Evolutionary conservation across 2,888 invertebrate species (phyloP).

Genomic region (Deroplatys truncata): DNA sequence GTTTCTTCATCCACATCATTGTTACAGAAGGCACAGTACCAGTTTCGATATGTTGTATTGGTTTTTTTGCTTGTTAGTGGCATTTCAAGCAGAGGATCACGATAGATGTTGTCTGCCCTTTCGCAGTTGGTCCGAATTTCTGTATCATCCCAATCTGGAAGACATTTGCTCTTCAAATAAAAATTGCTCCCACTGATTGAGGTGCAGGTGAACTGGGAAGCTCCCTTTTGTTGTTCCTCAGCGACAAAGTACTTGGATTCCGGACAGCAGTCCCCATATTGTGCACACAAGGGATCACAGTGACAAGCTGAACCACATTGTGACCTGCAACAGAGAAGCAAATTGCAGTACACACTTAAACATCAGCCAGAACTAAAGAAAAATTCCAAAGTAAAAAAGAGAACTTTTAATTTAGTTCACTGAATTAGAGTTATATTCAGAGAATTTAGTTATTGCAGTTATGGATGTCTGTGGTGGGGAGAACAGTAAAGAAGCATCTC

Average conservation of each 20-base stretch:
- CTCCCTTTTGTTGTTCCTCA: neutral
- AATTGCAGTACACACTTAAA: too few species aligned
- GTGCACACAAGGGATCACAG: neutral
- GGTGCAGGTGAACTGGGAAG: neutral
- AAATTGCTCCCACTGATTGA: neutral
- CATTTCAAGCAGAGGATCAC: neutral
- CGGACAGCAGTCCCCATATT: conserved; percentile 7
- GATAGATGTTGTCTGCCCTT: neutral
- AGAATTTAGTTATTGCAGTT: too few species aligned
- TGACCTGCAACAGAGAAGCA: neutral
- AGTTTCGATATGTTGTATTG: neutral
- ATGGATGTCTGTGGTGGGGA: too few species aligned
- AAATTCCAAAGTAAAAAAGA: too few species aligned
- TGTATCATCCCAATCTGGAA: neutral
- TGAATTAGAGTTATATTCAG: too few species aligned
- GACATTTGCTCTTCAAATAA: neutral
- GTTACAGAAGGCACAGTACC: neutral
- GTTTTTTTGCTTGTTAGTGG: neutral
- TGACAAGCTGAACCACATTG: neutral
- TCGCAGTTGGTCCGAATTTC: neutral
- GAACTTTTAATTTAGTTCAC: too few species aligned
- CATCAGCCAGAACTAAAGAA: too few species aligned
- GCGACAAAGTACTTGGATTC: neutral
- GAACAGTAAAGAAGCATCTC: too few species aligned
- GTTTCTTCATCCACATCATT: neutral